A percentile compares a stretch with the other conserved stretches of the same genome.
Conservation (phyloP, 2,888 invertebrate genomes). For the Hemithea aestivaria region DNA sequence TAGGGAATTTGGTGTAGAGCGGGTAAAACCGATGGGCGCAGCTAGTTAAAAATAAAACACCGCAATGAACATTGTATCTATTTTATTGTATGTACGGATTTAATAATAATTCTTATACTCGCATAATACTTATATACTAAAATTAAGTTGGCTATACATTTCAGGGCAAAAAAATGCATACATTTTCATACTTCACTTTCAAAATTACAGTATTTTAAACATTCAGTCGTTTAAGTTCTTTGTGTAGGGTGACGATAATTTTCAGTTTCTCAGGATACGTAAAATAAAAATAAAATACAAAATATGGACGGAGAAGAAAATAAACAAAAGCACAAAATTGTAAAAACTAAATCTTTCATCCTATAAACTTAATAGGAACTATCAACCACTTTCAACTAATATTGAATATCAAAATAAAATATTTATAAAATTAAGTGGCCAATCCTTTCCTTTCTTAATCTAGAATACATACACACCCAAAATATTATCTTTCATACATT, state of each 20-base stretch:
- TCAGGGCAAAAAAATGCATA: slow-evolving; percentile 31
- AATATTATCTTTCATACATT: slow-evolving; percentile 1
- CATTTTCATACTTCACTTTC: not conserved
- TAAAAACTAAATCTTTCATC: slow-evolving; percentile 22
- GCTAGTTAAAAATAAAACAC: slow-evolving; percentile 47
- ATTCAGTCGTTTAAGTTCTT: slow-evolving; percentile 6
- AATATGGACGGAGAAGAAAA: slow-evolving; percentile 17
- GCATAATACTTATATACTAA: slow-evolving; percentile 50
- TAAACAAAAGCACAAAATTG: slow-evolving; percentile 8
- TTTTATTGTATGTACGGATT: slow-evolving; percentile 71
- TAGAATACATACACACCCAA: slow-evolving; percentile 25
- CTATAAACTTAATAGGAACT: slow-evolving; percentile 62
- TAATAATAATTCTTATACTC: slow-evolving; percentile 58
- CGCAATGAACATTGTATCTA: slow-evolving; percentile 66
- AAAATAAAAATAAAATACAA: slow-evolving; percentile 3
- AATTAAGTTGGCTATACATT: slow-evolving; percentile 46
- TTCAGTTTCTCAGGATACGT: not conserved
- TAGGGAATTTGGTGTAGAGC: not conserved
- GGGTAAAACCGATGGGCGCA: too few relatives aligned
- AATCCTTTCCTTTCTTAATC: slow-evolving; percentile 36
- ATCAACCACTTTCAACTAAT: slow-evolving; percentile 58
- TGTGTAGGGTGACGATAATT: slow-evolving; percentile 12
- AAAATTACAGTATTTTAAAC: not conserved
- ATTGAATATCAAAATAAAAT: slow-evolving; percentile 32
- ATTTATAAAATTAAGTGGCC: slow-evolving; percentile 47